Evolutionary conservation across 2,888 invertebrate genomes (phyloP), one percentile per base, ranked within the genome.

Genomic region (Meliscaeva auricollis): DNA sequence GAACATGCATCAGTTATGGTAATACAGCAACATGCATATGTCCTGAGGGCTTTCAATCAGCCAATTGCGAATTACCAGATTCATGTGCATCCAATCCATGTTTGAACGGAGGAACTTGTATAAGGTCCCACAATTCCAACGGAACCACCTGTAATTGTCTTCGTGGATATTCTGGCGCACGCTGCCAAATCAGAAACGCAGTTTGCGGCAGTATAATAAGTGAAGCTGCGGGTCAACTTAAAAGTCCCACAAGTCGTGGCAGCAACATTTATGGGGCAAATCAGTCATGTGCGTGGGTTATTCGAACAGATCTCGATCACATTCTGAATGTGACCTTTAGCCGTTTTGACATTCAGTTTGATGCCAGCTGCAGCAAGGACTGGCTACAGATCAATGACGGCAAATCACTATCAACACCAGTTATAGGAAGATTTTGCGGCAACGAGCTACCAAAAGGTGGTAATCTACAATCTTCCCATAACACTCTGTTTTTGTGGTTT

Each of bases 361-460:
- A 92, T 50, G 88, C 90, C 0, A 94, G 95, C 56, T 97, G 97
- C 90, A 90, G 91, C 26, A 94, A 93, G 79, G 96, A 97, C 90
- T 97, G 94, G 92, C 89, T 96, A 3, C 94, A 97, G 95, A 95
- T 98, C 79, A 96, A 98, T 89, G 98, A 98, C 91, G 98, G 98
- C 0, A 93, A 94, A 41, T 95, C 95, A 80, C 94, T 96, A 26
- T 94, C 95, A 0, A 94, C 95, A 54, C 94, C 95, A 75, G 91
- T 95, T 46, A 93, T 98, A 64, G 98, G 97, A 4, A 93, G 96
- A 89, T 98, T 95, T 92, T 98, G 98, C 92, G 98, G 98, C 2
- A 93, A 91, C 26, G 90, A 90, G 13, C 92, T 95, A 48, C 97
- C 97, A 0, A 93, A 94, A 35, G 95, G 94, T 52, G 96, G 96